Evolutionary conservation across 2,113 vertebrate genomes (phyloP).

Genomic region (Marcusenius ussheri): DNA sequence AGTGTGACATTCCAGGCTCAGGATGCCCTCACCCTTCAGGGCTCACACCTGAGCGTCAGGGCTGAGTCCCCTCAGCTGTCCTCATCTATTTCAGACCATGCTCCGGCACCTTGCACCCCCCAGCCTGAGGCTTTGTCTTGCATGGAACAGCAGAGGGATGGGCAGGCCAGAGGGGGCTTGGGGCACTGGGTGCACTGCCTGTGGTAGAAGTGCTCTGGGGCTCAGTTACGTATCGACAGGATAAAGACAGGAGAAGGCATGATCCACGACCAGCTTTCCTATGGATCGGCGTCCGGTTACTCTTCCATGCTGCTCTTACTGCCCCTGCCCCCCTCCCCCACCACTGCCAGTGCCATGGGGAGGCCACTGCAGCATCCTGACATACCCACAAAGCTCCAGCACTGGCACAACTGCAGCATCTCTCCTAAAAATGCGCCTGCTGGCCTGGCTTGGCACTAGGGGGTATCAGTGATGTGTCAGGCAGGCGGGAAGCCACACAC

Average conservation of each 20-base stretch:
- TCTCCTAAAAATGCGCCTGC: not conserved
- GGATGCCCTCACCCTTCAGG: not conserved
- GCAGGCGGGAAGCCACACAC: not conserved
- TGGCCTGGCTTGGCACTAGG: not conserved
- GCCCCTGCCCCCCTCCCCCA: not conserved
- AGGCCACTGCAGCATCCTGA: not conserved
- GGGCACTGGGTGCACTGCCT: not conserved
- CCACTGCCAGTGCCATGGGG: not conserved
- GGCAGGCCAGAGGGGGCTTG: not conserved
- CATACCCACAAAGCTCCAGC: slow-evolving; percentile 1
- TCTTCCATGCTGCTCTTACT: not conserved
- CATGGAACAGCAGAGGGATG: not conserved
- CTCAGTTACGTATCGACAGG: not conserved
- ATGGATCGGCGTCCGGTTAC: not conserved
- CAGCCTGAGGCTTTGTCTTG: not conserved
- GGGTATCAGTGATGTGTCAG: not conserved
- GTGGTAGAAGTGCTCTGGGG: not conserved
- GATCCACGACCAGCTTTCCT: not conserved
- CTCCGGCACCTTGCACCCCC: not conserved
- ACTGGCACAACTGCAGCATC: not conserved
- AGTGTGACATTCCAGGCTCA: slow-evolving; percentile 7
- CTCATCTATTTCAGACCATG: not conserved
- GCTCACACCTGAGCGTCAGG: not conserved
- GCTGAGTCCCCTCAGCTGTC: not conserved
- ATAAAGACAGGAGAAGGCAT: not conserved